Evolutionary conservation across 2,888 invertebrate species (phyloP).

Genomic region (Drosophila ezoana): DNA sequence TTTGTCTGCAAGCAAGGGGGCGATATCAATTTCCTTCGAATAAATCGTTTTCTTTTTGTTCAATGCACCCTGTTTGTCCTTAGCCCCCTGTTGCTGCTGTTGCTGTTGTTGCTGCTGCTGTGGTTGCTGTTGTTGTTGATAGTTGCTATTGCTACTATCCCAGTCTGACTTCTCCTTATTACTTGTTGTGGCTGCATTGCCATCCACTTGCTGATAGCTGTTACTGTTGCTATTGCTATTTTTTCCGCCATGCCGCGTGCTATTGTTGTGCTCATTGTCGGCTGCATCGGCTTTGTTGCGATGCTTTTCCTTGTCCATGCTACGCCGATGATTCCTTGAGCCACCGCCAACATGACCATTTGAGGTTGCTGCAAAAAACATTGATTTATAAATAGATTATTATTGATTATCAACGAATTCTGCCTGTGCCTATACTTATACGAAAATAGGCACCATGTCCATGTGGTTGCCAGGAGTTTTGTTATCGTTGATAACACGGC

Average conservation of each 20-base stretch:
- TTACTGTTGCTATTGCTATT: constrained; percentile 46
- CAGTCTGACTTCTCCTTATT: constrained; percentile 80
- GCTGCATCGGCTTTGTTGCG: constrained; percentile 64
- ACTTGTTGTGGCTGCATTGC: constrained; percentile 63
- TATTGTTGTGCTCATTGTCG: constrained; percentile 66
- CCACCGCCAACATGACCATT: constrained; percentile 77
- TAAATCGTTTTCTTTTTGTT: constrained; percentile 27
- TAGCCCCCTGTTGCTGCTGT: constrained; percentile 67
- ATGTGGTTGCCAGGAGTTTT: constrained; percentile 15
- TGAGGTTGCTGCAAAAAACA: constrained; percentile 66
- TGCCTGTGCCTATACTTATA: no score
- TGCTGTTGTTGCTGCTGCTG: constrained; percentile 60
- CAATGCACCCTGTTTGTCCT: constrained; percentile 74
- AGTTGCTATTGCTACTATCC: constrained; percentile 74
- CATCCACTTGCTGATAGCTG: constrained; percentile 72
- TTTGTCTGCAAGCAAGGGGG: constrained; percentile 58
- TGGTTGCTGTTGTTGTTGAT: constrained; percentile 69
- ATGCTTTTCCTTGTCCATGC: constrained; percentile 83
- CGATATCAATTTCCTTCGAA: constrained; percentile 17
- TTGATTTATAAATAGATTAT: constrained; percentile 9
- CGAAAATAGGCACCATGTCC: background rate
- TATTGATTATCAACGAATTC: constrained; percentile 41
- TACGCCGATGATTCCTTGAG: constrained; percentile 82
- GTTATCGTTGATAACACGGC: constrained; percentile 10
- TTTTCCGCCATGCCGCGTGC: constrained; percentile 59